Conservation (phyloP, 2,797 vertebrate species). For the Lepilemur septentrionalis region DNA sequence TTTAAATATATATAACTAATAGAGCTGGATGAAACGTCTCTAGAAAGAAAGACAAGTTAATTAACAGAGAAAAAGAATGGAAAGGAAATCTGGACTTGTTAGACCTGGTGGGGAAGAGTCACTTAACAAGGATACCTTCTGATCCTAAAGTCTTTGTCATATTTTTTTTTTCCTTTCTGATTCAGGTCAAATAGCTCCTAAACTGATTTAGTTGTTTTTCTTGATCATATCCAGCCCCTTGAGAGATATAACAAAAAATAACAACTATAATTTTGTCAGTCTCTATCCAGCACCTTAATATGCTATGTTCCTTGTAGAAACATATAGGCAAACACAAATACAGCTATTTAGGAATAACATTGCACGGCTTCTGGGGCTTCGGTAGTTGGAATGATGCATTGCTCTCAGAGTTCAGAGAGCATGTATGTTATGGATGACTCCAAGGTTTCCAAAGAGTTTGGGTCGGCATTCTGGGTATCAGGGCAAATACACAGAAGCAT, state of each 20-base stretch:
- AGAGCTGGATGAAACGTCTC: background rate
- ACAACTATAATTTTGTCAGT: background rate
- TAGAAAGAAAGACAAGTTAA: background rate
- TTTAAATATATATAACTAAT: background rate
- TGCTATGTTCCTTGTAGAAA: background rate
- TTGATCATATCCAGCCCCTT: background rate
- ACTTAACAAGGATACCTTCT: background rate
- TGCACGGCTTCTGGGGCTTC: background rate
- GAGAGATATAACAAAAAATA: background rate
- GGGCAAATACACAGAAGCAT: background rate
- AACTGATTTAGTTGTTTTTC: background rate
- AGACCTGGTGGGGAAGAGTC: background rate
- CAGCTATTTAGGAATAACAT: background rate
- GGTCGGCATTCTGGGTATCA: background rate
- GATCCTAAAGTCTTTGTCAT: background rate
- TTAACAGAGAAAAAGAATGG: background rate
- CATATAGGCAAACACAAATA: background rate
- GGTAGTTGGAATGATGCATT: background rate
- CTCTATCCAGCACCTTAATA: background rate
- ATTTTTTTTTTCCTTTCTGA: background rate
- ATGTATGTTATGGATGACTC: background rate
- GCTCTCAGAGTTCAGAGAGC: background rate
- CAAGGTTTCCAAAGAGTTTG: background rate
- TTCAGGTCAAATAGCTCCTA: background rate
- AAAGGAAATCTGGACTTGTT: background rate